Conservation (phyloP, 2,113 vertebrate genomes). For the Pygoscelis antarcticus region DNA sequence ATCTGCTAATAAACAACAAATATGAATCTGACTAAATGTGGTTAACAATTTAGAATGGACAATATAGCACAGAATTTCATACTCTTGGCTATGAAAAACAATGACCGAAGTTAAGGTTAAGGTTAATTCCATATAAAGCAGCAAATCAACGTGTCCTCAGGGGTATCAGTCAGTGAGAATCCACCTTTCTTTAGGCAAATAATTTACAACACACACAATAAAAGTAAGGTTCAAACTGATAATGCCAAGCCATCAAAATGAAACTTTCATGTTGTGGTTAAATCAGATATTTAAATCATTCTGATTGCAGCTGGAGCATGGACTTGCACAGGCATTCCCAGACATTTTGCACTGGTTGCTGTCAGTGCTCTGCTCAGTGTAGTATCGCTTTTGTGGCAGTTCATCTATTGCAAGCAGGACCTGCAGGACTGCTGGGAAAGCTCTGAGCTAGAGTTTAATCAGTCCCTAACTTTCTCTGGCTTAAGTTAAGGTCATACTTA, state of each 20-base stretch:
- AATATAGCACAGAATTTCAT: background rate
- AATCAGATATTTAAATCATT: background rate
- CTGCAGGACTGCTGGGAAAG: background rate
- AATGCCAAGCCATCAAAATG: background rate
- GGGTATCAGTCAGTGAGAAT: background rate
- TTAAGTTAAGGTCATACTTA: background rate
- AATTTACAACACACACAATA: background rate
- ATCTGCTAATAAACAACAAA: background rate
- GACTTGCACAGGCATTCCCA: background rate
- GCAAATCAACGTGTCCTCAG: background rate
- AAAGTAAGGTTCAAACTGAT: background rate
- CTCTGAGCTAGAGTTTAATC: background rate
- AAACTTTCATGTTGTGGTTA: background rate
- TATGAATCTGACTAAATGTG: background rate
- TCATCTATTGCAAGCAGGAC: background rate
- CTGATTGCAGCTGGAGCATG: background rate
- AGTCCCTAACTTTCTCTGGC: background rate
- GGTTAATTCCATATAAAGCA: background rate
- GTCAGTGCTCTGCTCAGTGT: background rate
- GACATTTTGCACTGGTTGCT: background rate
- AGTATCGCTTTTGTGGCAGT: fast-evolving
- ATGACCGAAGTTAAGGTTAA: background rate
- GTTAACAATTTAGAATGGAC: background rate
- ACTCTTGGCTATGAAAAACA: background rate
- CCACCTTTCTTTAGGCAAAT: background rate